Percentiles rank a stretch among this genome's conserved stretches.
phyloP scores from a whole-genome alignment of 2,888 invertebrate genomes.

The Thumatha senex region DNA sequence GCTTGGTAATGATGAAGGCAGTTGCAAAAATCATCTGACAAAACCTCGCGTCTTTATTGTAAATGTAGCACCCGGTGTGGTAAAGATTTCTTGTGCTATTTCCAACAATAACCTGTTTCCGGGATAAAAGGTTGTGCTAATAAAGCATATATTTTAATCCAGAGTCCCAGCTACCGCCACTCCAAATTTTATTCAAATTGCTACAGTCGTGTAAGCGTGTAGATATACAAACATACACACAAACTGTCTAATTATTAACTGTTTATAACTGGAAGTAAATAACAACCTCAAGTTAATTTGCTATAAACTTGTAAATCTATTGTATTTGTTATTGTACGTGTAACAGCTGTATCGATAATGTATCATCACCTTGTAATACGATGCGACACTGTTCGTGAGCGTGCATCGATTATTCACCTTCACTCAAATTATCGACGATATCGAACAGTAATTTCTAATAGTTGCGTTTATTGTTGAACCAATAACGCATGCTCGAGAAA shows the following conservation, averaged over 20 bases:
- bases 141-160: too few relatives aligned
- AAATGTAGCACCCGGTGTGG: too few relatives aligned
- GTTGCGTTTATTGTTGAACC: background rate
- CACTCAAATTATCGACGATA: background rate
- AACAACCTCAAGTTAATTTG: background rate
- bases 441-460: background rate
- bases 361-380: slow-evolving; percentile 35
- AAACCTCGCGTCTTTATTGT: too few relatives aligned
- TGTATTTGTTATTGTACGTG: background rate
- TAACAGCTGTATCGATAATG: slow-evolving; percentile 27
- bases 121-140: too few relatives aligned
- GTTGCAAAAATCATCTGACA: too few relatives aligned
- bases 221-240: too few relatives aligned
- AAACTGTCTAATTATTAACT: background rate
- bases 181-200: too few relatives aligned
- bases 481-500: too few relatives aligned
- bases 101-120: too few relatives aligned
- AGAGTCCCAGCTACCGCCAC: too few relatives aligned
- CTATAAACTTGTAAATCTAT: background rate
- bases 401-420: slow-evolving; percentile 8
- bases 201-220: too few relatives aligned
- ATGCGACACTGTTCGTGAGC: slow-evolving; percentile 20
- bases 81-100: too few relatives aligned
- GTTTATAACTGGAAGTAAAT: background rate
- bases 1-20: background rate